Conservation (phyloP, 2,113 vertebrate species). For the Actenoides hombroni region DNA sequence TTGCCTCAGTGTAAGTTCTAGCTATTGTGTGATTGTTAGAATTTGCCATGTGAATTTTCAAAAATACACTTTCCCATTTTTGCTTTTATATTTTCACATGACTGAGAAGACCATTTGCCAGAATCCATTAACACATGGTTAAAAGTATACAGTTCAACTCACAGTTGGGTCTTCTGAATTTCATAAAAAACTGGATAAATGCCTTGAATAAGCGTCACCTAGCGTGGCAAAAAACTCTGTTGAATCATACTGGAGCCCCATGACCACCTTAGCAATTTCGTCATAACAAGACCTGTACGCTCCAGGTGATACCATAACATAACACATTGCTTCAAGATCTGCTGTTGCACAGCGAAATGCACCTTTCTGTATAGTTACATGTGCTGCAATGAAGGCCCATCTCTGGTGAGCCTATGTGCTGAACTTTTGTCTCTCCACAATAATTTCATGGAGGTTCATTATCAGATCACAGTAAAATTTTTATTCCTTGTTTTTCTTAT, state of each 20-base stretch:
- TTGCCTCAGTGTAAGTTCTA: background rate
- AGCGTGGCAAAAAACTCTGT: background rate
- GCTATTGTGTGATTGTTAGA: background rate
- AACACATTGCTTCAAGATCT: background rate
- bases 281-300: background rate
- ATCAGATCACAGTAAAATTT: background rate
- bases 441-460: background rate
- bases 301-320: background rate
- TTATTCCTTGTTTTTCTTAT: background rate
- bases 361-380: background rate
- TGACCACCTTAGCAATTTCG: background rate
- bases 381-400: background rate
- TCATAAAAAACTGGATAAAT: background rate
- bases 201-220: background rate
- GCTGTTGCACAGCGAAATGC: background rate
- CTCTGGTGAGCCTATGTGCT: fast-evolving
- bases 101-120: background rate
- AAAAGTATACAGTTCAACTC: background rate
- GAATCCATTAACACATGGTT: background rate
- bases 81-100: background rate
- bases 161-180: background rate
- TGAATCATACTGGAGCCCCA: background rate
- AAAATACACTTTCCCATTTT: background rate
- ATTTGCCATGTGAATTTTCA: background rate
- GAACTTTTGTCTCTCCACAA: background rate